Base-by-base conservation (phyloP, 2,797 vertebrate species). In the Taeniopygia guttata region DNA sequence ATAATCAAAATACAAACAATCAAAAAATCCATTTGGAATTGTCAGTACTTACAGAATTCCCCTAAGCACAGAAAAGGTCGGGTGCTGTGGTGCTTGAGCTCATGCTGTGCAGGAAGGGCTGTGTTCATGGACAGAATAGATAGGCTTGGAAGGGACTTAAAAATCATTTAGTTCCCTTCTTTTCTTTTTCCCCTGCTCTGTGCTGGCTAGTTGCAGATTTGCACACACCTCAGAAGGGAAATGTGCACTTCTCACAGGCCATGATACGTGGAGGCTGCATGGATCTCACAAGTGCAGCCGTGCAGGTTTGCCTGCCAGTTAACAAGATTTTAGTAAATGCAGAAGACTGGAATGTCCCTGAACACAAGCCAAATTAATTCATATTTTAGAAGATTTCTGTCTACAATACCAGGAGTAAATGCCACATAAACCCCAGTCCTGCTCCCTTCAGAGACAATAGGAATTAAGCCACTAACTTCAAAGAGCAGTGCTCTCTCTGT, bases 381-480 rank as follows among this genome's bases (percentile, higher is more conserved):
- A 63, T 84, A 88, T 82, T 64, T 86, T 51, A 59, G 93, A 94
- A 94, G 5, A 89, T 43, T 82, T 90, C 80, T 77, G 83, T 38
- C 85, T 91, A 87, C 59, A 94, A 27, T 79, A 90, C 63, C 80
- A 87, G 80, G 59, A 94, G 49, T 73, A 94, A 94, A 93, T 77
- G 93, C 80, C 80, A 93, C 52, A 77, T 90, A 94, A 96, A 92
- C 2, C 56, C 59, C 67, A 77, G 89, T 72, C 60, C 80, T 90
- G 80, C 85, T 95, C 83, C 91, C 94, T 91, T 93, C 91, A 94
- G 94, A 94, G 89, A 96, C 94, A 96, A 94, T 67, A 85, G 87
- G 95, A 96, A 96, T 93, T 95, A 94, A 96, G 63, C 77, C 94
- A 94, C 94, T 87, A 58, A 95, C 95, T 96, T 96, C 95, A 95